Base-by-base conservation (phyloP, 2,113 vertebrate species). In the Enhydra lutris region DNA sequence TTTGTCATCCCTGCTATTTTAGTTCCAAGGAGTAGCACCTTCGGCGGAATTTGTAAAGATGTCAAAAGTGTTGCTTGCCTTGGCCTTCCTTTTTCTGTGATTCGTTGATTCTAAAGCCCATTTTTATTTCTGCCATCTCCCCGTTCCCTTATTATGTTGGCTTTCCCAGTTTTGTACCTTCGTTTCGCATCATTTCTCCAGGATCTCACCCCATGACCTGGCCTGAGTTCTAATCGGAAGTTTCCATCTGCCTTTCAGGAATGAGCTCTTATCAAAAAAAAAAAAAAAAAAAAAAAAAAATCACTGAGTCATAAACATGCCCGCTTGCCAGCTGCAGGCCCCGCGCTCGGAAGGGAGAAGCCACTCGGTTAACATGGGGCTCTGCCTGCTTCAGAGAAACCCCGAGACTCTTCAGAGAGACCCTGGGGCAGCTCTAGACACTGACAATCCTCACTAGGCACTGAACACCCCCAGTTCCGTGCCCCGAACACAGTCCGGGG, bases 221-320 rank as follows among this genome's bases (percentile, higher is more conserved):
- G 79, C 29, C 74, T 93, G 71, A 76, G 63, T 76, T 92, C 79
- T 52, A 71, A 39, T n/a, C 4, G 2, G 76, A 97, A 81, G 71
- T 92, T 76, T 94, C 93, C 50, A 71, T 29, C 90, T 78, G 42
- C 93, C 81, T 96, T 96, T 95, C 93, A 97, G 93, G 95, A 97
- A 95, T 85, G 78, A 71, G 55, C 26, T 80, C 61, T 87, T 94
- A 97, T 96, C 79, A 63, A 94, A 94, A 69, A 57, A n/a, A 92
- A 61, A 97, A 55, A 92, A 61, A 97, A 55, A n/a, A 94, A 93
- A 67, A 63, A 94, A 93, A 67, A 57, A 36, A 92, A 61, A 97
- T 92, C 82, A 94, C 71, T 23, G 6, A 17, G 34, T 79, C 42
- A 80, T 71, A 94, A 94, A 95, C 65, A 63, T 1, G 0, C 2